These are phyloP conservation scores for Microcebus murinus DNA, from an alignment of 2,113 vertebrate genomes.

Conservation along the genomic window DNA sequence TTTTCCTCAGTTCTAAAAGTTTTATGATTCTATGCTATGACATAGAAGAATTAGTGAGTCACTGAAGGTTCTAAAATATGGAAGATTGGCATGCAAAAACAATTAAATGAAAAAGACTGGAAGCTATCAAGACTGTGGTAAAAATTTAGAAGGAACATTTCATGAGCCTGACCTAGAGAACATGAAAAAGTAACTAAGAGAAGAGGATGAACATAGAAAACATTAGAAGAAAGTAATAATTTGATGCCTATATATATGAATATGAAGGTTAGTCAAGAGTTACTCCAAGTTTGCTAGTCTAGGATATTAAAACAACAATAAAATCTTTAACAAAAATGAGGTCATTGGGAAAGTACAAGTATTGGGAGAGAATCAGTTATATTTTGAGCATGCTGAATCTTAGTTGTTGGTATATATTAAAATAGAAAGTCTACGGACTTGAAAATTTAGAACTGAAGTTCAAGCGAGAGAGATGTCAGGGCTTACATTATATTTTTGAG, in stretches of 20 bases:
- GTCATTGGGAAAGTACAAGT: background rate
- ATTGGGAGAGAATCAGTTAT: background rate
- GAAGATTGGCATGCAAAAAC: background rate
- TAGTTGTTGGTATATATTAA: background rate
- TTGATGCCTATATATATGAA: background rate
- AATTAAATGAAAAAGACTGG: background rate
- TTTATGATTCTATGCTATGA: background rate
- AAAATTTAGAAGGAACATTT: background rate
- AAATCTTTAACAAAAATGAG: conserved; percentile 8
- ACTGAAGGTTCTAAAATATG: background rate
- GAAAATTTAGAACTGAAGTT: conserved; percentile 26
- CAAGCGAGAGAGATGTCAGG: background rate
- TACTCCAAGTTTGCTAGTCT: background rate
- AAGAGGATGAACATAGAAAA: background rate
- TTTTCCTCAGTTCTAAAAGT: conserved; percentile 21
- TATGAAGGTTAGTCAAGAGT: background rate
- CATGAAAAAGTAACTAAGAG: background rate
- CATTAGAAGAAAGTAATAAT: background rate
- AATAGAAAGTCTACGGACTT: background rate
- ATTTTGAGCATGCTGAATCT: background rate
- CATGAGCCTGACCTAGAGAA: background rate
- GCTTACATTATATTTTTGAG: background rate
- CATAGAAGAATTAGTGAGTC: background rate
- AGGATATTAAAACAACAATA: background rate
- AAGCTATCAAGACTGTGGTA: background rate